phyloP scores from a whole-genome alignment of 2,888 invertebrate species.

The Drosophila putrida region DNA sequence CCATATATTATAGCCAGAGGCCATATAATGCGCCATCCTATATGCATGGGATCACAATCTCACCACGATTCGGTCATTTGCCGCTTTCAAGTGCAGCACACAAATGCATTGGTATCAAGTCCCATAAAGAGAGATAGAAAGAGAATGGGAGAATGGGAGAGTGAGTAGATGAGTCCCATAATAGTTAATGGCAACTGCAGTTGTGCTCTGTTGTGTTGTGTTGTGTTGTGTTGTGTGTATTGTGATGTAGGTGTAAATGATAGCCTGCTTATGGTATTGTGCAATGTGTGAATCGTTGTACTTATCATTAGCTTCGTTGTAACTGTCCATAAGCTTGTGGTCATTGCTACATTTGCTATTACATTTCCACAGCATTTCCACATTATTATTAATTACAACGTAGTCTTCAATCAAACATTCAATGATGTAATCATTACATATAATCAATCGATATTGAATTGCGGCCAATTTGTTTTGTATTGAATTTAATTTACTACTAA shows the following conservation, averaged over 20 bases:
- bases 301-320: not conserved
- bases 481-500: too few species aligned
- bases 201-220: constrained; percentile 5
- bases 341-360: constrained; percentile 5
- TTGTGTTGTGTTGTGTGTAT: constrained; percentile 1
- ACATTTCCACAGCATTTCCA: constrained; percentile 5
- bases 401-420: constrained; percentile 37
- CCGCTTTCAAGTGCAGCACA: constrained; percentile 54
- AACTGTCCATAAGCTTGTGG: constrained; percentile 15
- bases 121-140: not conserved
- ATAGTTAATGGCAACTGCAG: constrained; percentile 41
- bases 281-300: constrained; percentile 37
- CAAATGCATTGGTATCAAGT: constrained; percentile 47
- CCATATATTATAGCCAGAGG: constrained; percentile 65
- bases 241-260: constrained; percentile 65
- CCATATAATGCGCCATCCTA: constrained; percentile 69
- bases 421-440: not conserved
- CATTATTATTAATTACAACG: constrained; percentile 17
- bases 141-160: not conserved
- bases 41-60: constrained; percentile 68
- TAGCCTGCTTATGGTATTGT: constrained; percentile 55
- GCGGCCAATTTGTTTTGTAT: not conserved
- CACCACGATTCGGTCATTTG: constrained; percentile 51
- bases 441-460: not conserved
- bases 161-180: constrained; percentile 17